Evolutionary conservation across 2,797 vertebrate species (phyloP).

Genomic region (Megalops cyprinoides): DNA sequence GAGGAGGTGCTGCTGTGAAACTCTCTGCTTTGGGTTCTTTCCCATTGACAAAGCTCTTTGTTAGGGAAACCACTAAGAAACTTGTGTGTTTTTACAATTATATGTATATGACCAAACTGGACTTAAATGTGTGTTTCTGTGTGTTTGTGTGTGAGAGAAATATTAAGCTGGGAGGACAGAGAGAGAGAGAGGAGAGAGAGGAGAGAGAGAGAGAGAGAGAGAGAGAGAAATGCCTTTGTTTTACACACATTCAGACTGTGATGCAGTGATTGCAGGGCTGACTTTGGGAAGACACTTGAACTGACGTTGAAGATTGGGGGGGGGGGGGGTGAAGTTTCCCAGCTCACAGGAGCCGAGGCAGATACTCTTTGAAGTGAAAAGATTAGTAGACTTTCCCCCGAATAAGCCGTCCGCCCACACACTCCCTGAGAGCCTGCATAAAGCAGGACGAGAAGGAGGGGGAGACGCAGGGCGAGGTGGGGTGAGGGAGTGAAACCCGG

Average conservation of each 20-base stretch:
- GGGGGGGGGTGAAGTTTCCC: not conserved
- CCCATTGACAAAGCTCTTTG: too few species aligned
- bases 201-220: too few species aligned
- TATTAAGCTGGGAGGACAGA: too few species aligned
- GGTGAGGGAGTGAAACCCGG: slow-evolving; percentile 42
- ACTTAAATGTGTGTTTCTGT: not conserved
- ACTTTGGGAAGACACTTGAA: slow-evolving; percentile 13
- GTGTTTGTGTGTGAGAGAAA: not conserved
- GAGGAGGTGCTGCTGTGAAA: too few species aligned
- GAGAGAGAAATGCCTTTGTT: not conserved
- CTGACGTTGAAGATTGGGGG: not conserved
- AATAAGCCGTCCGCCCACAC: slow-evolving; percentile 1
- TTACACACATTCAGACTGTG: not conserved
- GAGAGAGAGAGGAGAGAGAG: too few species aligned
- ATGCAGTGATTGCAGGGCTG: not conserved
- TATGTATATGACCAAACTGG: too few species aligned
- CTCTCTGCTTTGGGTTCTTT: too few species aligned
- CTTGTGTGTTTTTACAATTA: not conserved
- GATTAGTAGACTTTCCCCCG: slow-evolving; percentile 12
- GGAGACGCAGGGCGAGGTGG: slow-evolving; percentile 60
- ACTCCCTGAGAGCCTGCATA: too few species aligned
- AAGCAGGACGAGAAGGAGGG: slow-evolving; percentile 52
- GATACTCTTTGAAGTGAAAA: slow-evolving; percentile 26
- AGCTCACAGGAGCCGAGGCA: not conserved
- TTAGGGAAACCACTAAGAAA: too few species aligned